Evolutionary conservation across 2,113 vertebrate genomes (phyloP).

Genomic region (Pteruthius melanotis): DNA sequence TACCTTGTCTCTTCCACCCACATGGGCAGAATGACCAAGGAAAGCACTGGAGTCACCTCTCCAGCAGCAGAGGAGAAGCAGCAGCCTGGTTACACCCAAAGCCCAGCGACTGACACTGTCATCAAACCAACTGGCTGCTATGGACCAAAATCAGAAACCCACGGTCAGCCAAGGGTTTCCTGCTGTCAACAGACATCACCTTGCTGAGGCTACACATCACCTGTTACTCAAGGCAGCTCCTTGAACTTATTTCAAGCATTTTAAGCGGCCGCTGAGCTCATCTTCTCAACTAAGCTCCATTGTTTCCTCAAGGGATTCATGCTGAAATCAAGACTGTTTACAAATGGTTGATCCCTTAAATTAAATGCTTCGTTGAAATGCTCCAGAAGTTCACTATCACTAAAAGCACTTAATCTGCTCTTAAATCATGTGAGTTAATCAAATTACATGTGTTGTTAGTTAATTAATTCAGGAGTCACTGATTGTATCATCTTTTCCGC

Average conservation of each 20-base stretch:
- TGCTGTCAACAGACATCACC: accelerated
- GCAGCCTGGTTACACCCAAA: neutral
- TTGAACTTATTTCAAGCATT: neutral
- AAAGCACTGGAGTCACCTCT: neutral
- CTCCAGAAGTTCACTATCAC: conserved; percentile 20
- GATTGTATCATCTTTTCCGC: conserved; percentile 12
- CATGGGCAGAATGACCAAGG: neutral
- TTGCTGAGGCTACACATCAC: neutral
- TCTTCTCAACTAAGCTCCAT: neutral
- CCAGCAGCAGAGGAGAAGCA: neutral
- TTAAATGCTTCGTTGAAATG: neutral
- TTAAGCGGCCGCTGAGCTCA: accelerated
- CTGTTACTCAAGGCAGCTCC: neutral
- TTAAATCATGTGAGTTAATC: conserved; percentile 70
- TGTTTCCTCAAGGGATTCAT: neutral
- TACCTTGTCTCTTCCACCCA: neutral
- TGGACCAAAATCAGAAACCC: neutral
- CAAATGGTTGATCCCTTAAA: conserved; percentile 20
- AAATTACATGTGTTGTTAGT: conserved; percentile 71
- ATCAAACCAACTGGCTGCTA: neutral
- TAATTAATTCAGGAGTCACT: conserved; percentile 67
- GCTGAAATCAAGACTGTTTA: conserved; percentile 12
- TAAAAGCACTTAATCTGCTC: conserved; percentile 58
- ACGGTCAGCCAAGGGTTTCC: neutral
- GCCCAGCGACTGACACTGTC: accelerated